These are phyloP conservation scores for Erpobdella octoculata DNA, from an alignment of 2,888 invertebrate species.

Conservation along the genomic window DNA sequence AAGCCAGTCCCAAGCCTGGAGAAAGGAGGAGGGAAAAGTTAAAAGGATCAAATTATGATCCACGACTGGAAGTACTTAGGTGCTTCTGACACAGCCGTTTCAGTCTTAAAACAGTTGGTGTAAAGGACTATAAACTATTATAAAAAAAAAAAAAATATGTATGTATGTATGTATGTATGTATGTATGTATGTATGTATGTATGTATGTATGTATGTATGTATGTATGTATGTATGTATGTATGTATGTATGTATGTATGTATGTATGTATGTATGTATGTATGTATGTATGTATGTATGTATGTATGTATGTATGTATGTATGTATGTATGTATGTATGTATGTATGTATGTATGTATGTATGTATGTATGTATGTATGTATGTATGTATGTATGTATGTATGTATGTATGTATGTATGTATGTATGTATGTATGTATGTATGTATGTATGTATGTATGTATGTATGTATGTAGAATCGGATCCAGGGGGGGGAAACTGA, in stretches of 20 bases:
- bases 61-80: too few species aligned
- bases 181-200: not conserved
- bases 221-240: conserved; percentile 26
- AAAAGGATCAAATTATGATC: too few species aligned
- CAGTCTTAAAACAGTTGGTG: too few species aligned
- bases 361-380: conserved; percentile 5
- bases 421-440: conserved; percentile 11
- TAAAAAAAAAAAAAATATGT: too few species aligned
- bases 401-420: not conserved
- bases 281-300: conserved; percentile 9
- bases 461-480: too few species aligned
- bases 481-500: too few species aligned
- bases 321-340: conserved; percentile 23
- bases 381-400: conserved; percentile 2
- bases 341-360: conserved; percentile 4
- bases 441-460: conserved; percentile 17
- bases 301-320: conserved; percentile 20
- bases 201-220: conserved; percentile 14
- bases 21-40: too few species aligned
- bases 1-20: too few species aligned
- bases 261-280: conserved; percentile 16
- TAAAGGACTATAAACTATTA: too few species aligned
- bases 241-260: conserved; percentile 25
- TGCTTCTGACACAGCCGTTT: too few species aligned
- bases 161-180: not conserved